phyloP scores from a whole-genome alignment of 1,140 invertebrate species.

The Platyura marginata region DNA sequence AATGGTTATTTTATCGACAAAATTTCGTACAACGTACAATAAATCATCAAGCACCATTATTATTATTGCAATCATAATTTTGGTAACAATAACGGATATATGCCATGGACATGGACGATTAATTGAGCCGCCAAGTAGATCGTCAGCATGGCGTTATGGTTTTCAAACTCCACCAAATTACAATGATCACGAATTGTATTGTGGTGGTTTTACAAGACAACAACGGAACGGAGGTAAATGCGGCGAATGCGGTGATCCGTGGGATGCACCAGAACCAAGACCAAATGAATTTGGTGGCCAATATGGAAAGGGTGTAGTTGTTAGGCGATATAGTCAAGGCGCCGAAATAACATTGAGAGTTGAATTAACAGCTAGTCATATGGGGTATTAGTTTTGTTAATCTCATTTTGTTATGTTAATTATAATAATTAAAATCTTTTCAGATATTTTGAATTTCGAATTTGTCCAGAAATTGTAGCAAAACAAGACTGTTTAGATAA shows the following conservation, averaged over 20 bases:
- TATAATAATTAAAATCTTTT: neutral
- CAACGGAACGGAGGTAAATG: constrained; percentile 62
- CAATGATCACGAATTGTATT: constrained; percentile 79
- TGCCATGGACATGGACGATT: constrained; percentile 49
- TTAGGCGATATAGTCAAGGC: constrained; percentile 48
- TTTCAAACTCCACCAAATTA: constrained; percentile 61
- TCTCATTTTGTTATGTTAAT: no score
- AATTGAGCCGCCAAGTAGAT: constrained; percentile 66
- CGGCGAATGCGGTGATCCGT: constrained; percentile 74
- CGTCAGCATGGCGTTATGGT: constrained; percentile 50
- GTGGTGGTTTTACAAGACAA: constrained; percentile 66
- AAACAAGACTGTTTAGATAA: constrained; percentile 61
- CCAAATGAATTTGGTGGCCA: constrained; percentile 69
- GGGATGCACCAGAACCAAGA: constrained; percentile 48
- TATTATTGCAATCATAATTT: no score
- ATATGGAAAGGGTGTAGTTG: constrained; percentile 64
- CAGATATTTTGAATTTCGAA: constrained; percentile 65
- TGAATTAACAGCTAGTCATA: constrained; percentile 60
- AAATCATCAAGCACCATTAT: no score
- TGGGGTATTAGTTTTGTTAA: no score
- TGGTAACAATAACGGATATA: neutral
- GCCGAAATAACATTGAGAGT: constrained; percentile 50
- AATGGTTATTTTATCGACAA: no score
- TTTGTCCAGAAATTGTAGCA: constrained; percentile 46
- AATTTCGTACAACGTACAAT: no score